phyloP scores from a whole-genome alignment of 2,797 vertebrate species.

The Zalophus californianus region DNA sequence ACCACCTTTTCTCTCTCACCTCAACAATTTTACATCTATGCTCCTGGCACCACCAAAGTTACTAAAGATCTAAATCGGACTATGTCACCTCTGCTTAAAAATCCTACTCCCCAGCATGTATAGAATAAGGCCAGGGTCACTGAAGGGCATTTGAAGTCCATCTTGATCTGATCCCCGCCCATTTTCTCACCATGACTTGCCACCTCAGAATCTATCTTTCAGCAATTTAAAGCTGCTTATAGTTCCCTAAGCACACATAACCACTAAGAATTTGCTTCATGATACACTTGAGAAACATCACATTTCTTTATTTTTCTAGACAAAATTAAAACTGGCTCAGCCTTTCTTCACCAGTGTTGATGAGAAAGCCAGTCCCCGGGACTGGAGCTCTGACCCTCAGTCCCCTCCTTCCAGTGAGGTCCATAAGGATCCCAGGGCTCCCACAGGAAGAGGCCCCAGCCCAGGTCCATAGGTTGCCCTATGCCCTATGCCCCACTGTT shows the following conservation, averaged over 20 bases:
- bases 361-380: not conserved
- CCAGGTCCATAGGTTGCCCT: not conserved
- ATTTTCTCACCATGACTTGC: slow-evolving; percentile 26
- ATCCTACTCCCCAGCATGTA: not conserved
- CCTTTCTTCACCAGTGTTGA: slow-evolving; percentile 23
- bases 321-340: slow-evolving; percentile 72
- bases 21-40: not conserved
- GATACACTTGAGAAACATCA: slow-evolving; percentile 57
- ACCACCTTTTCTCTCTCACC: not conserved
- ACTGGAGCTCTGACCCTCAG: not conserved
- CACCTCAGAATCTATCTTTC: slow-evolving; percentile 58
- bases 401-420: not conserved
- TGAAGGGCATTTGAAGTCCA: slow-evolving; percentile 49
- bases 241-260: slow-evolving; percentile 53
- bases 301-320: slow-evolving; percentile 69
- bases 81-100: slow-evolving; percentile 38
- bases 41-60: slow-evolving; percentile 15
- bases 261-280: slow-evolving; percentile 50
- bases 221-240: slow-evolving; percentile 51
- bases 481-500: not conserved
- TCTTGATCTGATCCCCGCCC: not conserved
- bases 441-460: not conserved
- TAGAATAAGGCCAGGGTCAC: slow-evolving; percentile 55
- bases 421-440: not conserved
- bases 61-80: slow-evolving; percentile 61